Evolutionary conservation across 2,888 invertebrate genomes (phyloP).

Genomic region (Brachyptera putata): DNA sequence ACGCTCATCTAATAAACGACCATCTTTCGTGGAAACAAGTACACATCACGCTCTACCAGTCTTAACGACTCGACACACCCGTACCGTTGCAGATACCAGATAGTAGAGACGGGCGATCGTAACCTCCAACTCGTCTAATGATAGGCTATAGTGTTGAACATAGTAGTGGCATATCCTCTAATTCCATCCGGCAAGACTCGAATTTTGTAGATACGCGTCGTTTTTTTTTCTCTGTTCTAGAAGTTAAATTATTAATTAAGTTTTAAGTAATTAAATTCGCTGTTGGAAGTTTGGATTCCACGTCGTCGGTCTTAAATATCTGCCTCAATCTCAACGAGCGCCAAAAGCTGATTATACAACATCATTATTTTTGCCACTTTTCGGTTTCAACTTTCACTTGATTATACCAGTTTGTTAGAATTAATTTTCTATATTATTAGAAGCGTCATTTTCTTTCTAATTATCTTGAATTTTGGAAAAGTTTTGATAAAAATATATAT

Average conservation of each 20-base stretch:
- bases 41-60: too few species aligned
- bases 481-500: too few species aligned
- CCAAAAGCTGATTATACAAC: constrained; percentile 11
- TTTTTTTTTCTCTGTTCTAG: constrained; percentile 1
- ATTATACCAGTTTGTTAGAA: background rate
- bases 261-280: constrained; percentile 11
- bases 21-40: too few species aligned
- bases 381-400: constrained; percentile 10
- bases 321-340: background rate
- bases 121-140: too few species aligned
- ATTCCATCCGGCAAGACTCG: too few species aligned
- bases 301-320: background rate
- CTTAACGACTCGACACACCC: too few species aligned
- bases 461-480: too few species aligned
- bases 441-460: background rate
- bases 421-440: constrained; percentile 2
- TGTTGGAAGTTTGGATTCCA: background rate
- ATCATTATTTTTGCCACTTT: constrained; percentile 16
- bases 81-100: too few species aligned
- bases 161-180: constrained; percentile 6
- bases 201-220: too few species aligned
- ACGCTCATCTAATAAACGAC: too few species aligned
- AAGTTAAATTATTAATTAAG: constrained; percentile 11
- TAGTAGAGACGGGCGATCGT: too few species aligned
- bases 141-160: too few species aligned